These are phyloP conservation scores for Andrena minutula DNA, from an alignment of 2,888 invertebrate genomes.

Conservation along the genomic window DNA sequence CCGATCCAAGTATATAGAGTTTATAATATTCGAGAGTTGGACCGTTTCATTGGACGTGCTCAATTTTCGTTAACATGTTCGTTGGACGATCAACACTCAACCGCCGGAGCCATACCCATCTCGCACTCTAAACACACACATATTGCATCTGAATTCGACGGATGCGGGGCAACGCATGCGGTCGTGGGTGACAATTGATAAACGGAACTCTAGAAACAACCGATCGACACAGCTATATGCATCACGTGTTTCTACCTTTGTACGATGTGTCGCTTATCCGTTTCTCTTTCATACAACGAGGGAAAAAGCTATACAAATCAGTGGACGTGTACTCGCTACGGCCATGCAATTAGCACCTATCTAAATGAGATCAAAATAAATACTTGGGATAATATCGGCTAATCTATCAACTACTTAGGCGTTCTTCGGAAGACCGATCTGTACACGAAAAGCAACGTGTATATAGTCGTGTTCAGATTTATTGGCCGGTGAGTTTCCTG, in stretches of 20 bases:
- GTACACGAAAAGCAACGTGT: not conserved
- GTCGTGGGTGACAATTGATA: constrained; percentile 1
- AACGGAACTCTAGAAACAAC: constrained; percentile 11
- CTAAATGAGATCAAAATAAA: constrained; percentile 54
- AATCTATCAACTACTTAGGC: not conserved
- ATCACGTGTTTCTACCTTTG: not conserved
- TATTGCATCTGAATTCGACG: constrained; percentile 8
- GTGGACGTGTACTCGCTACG: not conserved
- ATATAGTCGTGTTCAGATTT: too few species aligned
- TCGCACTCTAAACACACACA: not conserved
- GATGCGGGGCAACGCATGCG: not conserved
- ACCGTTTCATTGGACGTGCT: constrained; percentile 19
- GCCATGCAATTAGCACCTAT: not conserved
- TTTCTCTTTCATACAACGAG: not conserved
- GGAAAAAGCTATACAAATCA: not conserved
- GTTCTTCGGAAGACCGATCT: constrained; percentile 46
- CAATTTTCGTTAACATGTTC: not conserved
- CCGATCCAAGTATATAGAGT: too few species aligned
- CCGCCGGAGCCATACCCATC: not conserved
- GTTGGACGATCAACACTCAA: not conserved
- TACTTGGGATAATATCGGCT: constrained; percentile 14
- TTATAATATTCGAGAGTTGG: not conserved
- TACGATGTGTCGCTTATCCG: not conserved
- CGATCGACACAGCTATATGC: constrained; percentile 11
- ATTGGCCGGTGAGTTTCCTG: too few species aligned